Conservation (phyloP, 2,888 invertebrate species). For the Chrysolina oricalcia region DNA sequence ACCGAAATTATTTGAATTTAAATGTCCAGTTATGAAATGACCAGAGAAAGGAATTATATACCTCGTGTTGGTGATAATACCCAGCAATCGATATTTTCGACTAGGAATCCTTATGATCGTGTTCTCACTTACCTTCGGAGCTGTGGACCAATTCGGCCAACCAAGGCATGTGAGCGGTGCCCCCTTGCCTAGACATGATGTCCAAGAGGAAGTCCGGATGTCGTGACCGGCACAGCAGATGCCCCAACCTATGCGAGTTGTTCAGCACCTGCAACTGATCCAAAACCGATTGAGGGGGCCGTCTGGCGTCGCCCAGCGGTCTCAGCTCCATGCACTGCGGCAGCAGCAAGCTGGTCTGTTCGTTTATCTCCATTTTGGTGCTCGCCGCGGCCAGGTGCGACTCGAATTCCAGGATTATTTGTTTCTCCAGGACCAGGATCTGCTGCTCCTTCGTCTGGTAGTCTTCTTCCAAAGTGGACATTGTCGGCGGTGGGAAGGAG, state of each 20-base stretch:
- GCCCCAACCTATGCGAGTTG: slow-evolving; percentile 86
- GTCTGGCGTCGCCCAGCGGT: slow-evolving; percentile 87
- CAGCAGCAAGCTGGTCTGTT: slow-evolving; percentile 89
- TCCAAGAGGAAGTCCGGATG: slow-evolving; percentile 94
- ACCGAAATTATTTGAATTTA: too few species aligned
- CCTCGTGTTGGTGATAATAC: too few species aligned
- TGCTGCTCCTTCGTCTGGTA: slow-evolving; percentile 80
- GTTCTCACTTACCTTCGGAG: slow-evolving; percentile 77
- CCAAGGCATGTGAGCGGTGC: slow-evolving; percentile 97
- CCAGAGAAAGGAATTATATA: too few species aligned
- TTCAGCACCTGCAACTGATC: slow-evolving; percentile 88
- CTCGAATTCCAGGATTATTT: slow-evolving; percentile 90
- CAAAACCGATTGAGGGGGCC: slow-evolving; percentile 84
- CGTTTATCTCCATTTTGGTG: slow-evolving; percentile 91
- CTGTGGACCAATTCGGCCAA: slow-evolving; percentile 94
- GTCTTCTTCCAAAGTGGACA: slow-evolving; percentile 76
- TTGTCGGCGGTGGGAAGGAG: slow-evolving; percentile 81
- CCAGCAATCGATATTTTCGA: too few species aligned
- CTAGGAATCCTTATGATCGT: too few species aligned
- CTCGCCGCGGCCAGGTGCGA: slow-evolving; percentile 92
- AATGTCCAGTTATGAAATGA: too few species aligned
- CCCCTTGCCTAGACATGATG: slow-evolving; percentile 89
- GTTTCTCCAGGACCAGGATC: slow-evolving; percentile 81
- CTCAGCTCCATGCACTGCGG: slow-evolving; percentile 90
- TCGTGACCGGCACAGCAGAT: slow-evolving; percentile 89